These are phyloP conservation scores for Resseliella maxima DNA, from an alignment of 2,888 invertebrate species.

Conservation along the genomic window DNA sequence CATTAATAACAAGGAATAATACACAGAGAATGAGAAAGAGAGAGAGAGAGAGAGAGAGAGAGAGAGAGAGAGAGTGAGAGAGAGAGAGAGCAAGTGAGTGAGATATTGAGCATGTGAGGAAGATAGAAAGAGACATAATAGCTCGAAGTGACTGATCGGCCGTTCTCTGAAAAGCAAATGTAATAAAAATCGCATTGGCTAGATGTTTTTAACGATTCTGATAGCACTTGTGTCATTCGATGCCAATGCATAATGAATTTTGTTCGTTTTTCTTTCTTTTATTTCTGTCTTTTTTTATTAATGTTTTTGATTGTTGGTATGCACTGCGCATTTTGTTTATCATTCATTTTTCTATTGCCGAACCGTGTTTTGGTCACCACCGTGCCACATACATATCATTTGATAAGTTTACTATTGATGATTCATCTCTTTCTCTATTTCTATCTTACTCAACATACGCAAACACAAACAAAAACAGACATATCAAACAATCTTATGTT, in stretches of 20 bases:
- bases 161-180: neutral
- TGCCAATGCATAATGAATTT: neutral
- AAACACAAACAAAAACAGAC: neutral
- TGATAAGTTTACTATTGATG: neutral
- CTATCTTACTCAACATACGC: neutral
- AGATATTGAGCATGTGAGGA: no score
- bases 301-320: neutral
- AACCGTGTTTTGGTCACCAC: neutral
- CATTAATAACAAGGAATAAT: slow-evolving; percentile 3
- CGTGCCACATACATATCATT: neutral
- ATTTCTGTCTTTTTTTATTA: neutral
- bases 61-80: no score
- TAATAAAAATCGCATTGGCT: slow-evolving; percentile 24
- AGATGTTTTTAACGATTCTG: neutral
- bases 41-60: no score
- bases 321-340: neutral
- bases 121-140: no score
- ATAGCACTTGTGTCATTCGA: slow-evolving; percentile 24
- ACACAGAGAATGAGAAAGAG: neutral
- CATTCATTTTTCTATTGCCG: neutral
- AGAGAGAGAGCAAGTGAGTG: no score
- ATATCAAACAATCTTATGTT: no score
- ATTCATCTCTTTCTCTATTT: slow-evolving; percentile 16
- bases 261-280: neutral
- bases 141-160: neutral